Conservation (phyloP, 2,113 vertebrate genomes). For the Turdus rufiventris region DNA sequence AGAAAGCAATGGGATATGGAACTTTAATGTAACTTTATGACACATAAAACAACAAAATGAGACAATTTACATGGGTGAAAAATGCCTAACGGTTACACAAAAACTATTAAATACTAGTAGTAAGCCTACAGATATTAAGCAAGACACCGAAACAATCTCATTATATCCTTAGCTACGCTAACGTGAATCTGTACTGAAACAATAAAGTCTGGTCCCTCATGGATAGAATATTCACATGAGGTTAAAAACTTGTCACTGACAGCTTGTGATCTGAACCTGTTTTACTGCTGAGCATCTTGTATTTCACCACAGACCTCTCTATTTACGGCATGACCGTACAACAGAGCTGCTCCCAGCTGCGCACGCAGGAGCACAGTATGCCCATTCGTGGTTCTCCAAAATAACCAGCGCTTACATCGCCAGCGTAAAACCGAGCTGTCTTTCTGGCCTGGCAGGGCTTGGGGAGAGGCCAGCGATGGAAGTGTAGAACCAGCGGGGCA, state of each 20-base stretch:
- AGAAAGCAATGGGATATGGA: accelerated
- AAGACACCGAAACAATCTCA: neutral
- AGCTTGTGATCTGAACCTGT: neutral
- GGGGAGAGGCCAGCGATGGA: neutral
- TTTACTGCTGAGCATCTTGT: neutral
- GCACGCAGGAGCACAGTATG: neutral
- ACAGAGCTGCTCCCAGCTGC: neutral
- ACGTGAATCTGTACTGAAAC: neutral
- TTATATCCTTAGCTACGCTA: neutral
- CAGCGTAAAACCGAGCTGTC: neutral
- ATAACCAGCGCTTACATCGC: accelerated
- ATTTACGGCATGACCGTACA: neutral
- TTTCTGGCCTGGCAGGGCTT: neutral
- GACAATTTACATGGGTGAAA: neutral
- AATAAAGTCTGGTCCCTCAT: accelerated
- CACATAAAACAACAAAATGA: neutral
- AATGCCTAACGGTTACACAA: neutral
- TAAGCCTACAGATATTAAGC: accelerated
- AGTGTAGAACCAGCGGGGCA: accelerated
- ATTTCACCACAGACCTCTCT: neutral
- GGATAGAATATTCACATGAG: neutral
- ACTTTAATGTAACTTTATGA: neutral
- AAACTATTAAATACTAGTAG: neutral
- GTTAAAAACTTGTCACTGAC: neutral
- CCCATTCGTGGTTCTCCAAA: neutral